Evolutionary conservation across 2,797 vertebrate species (phyloP).

Genomic region (Sarcoramphus papa): DNA sequence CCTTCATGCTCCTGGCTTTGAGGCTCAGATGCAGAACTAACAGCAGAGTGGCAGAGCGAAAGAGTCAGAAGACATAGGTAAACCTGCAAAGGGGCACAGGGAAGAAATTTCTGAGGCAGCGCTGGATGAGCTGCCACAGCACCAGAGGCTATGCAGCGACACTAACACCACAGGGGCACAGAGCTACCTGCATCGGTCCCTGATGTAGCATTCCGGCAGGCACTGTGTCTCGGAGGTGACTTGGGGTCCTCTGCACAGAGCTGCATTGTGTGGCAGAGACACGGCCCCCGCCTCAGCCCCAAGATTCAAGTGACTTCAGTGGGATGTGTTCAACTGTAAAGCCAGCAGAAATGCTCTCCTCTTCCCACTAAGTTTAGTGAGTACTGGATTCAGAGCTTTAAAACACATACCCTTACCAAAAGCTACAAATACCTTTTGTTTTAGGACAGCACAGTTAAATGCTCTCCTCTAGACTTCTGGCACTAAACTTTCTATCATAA

Average conservation of each 20-base stretch:
- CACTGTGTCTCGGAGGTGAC: not conserved
- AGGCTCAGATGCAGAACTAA: not conserved
- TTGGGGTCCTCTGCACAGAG: not conserved
- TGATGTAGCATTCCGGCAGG: not conserved
- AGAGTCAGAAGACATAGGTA: not conserved
- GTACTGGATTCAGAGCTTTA: not conserved
- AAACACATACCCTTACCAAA: not conserved
- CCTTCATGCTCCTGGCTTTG: not conserved
- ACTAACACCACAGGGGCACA: not conserved
- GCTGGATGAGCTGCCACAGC: not conserved
- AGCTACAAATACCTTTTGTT: not conserved
- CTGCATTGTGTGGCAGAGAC: not conserved
- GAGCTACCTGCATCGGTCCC: not conserved
- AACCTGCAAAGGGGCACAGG: not conserved
- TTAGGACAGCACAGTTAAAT: not conserved
- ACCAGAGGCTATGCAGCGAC: accelerated
- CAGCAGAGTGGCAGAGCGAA: not conserved
- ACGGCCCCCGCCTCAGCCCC: not conserved
- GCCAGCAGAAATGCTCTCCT: not conserved
- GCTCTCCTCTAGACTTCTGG: not conserved
- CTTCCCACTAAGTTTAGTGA: not conserved
- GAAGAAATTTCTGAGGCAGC: not conserved
- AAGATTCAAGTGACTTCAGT: not conserved
- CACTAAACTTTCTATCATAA: not conserved
- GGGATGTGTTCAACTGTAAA: not conserved